Percentiles rank a stretch among this genome's conserved stretches.
Conservation (phyloP, 2,888 invertebrate genomes). For the Crossocerus cetratus region DNA sequence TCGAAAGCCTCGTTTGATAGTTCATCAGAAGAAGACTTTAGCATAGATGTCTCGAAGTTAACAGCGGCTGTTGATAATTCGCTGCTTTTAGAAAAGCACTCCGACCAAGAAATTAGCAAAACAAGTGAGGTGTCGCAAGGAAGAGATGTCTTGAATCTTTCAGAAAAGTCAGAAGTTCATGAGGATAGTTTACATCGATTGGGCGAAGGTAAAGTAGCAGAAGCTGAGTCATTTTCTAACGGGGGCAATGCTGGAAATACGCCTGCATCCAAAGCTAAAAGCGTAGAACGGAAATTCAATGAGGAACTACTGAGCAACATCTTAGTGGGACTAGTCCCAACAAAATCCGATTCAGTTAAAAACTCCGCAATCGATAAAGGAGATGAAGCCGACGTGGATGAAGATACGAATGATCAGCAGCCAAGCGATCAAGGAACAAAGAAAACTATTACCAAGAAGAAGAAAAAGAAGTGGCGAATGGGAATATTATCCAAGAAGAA, state of each 20-base stretch:
- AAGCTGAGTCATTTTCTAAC: constrained; percentile 32
- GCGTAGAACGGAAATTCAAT: constrained; percentile 32
- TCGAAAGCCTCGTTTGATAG: constrained; percentile 66
- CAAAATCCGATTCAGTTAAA: constrained; percentile 33
- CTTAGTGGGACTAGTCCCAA: constrained; percentile 48
- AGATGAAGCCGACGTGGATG: constrained; percentile 55
- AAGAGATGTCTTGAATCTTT: background rate
- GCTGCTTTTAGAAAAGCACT: constrained; percentile 61
- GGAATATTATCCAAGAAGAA: constrained; percentile 66
- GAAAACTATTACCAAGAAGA: constrained; percentile 62
- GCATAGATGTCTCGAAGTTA: constrained; percentile 68
- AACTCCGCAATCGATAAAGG: constrained; percentile 32
- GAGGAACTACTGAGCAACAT: constrained; percentile 62
- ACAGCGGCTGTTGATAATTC: constrained; percentile 69
- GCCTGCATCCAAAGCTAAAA: constrained; percentile 21
- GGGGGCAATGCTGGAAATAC: constrained; percentile 21
- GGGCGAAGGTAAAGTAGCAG: constrained; percentile 44
- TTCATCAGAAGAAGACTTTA: constrained; percentile 73
- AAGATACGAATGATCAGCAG: constrained; percentile 32
- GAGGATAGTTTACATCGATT: constrained; percentile 6
- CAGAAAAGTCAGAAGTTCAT: constrained; percentile 23
- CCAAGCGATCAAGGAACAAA: constrained; percentile 10
- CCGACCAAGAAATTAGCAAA: constrained; percentile 25
- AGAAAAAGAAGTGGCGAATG: constrained; percentile 66
- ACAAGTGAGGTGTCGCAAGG: background rate